Percentiles rank a stretch among this genome's conserved stretches.
Evolutionary conservation across 2,888 invertebrate species (phyloP).

Genomic region (Leptopilina myrica): DNA sequence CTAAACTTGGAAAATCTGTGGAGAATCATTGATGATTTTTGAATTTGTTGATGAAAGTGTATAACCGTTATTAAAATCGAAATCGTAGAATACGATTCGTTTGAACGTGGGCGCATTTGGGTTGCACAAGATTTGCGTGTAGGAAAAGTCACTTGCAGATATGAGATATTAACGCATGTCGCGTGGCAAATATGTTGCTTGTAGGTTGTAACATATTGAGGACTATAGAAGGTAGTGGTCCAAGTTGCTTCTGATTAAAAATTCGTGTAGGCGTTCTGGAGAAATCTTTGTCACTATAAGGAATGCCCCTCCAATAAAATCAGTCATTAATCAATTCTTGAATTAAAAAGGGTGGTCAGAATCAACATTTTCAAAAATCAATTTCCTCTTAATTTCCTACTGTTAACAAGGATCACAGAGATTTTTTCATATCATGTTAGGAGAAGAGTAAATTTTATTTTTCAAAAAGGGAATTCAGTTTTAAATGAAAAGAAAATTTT

Average conservation of each 20-base stretch:
- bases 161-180: constrained; percentile 60
- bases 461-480: too few species aligned
- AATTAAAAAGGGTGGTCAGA: too few species aligned
- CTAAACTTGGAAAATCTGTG: too few species aligned
- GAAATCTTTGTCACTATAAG: constrained; percentile 51
- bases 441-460: too few species aligned
- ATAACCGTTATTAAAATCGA: neutral
- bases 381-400: too few species aligned
- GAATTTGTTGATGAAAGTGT: constrained; percentile 8
- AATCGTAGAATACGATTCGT: neutral
- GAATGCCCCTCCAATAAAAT: neutral
- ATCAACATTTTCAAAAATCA: too few species aligned
- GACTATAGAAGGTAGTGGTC: constrained; percentile 68
- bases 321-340: too few species aligned
- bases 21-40: neutral
- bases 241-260: constrained; percentile 54
- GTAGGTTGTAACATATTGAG: constrained; percentile 56
- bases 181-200: constrained; percentile 68
- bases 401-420: too few species aligned
- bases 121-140: constrained; percentile 18
- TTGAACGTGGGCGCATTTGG: constrained; percentile 4
- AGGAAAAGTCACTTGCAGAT: constrained; percentile 41
- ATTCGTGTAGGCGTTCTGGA: constrained; percentile 64
- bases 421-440: too few species aligned
- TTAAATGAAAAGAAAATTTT: too few species aligned